These are phyloP conservation scores for Pinctada fucata DNA, from an alignment of 2,888 invertebrate genomes.

Conservation along the genomic window DNA sequence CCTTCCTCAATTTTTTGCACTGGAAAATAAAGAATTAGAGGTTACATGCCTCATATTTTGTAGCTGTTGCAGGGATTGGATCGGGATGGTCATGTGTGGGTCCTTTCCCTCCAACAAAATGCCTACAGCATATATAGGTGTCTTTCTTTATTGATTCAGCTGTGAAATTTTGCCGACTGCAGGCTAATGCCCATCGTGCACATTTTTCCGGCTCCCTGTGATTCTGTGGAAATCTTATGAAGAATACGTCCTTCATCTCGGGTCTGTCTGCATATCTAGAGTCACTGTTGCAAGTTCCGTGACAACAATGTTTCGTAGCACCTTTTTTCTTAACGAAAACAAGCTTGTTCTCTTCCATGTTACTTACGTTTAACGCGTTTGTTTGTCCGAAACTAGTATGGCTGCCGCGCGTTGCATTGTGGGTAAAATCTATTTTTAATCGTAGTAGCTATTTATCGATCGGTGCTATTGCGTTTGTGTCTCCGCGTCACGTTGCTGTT, in stretches of 20 bases:
- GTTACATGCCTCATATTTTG: constrained; percentile 1
- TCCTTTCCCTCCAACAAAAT: constrained; percentile 13
- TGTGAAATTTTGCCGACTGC: neutral
- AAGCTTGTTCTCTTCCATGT: neutral
- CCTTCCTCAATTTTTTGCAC: too few relatives aligned
- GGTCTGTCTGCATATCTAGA: neutral
- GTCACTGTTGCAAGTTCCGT: constrained; percentile 15
- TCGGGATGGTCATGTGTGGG: constrained; percentile 18
- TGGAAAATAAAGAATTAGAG: neutral
- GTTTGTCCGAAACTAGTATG: constrained; percentile 14
- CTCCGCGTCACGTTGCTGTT: too few relatives aligned
- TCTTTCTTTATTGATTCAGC: constrained; percentile 2
- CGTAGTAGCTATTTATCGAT: neutral
- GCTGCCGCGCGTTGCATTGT: constrained; percentile 8
- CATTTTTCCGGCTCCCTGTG: constrained; percentile 1
- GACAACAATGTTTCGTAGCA: constrained; percentile 10
- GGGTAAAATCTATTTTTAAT: constrained; percentile 10
- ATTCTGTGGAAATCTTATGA: constrained; percentile 5
- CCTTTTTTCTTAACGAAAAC: neutral
- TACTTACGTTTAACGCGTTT: neutral
- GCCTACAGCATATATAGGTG: neutral
- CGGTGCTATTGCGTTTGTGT: neutral
- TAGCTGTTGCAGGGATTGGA: constrained; percentile 13
- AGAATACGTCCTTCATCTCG: constrained; percentile 11
- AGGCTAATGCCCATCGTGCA: neutral